Percentiles rank a stretch among this genome's conserved stretches.
Conservation (phyloP, 1,140 invertebrate species). For the Andricus grossulariae region DNA sequence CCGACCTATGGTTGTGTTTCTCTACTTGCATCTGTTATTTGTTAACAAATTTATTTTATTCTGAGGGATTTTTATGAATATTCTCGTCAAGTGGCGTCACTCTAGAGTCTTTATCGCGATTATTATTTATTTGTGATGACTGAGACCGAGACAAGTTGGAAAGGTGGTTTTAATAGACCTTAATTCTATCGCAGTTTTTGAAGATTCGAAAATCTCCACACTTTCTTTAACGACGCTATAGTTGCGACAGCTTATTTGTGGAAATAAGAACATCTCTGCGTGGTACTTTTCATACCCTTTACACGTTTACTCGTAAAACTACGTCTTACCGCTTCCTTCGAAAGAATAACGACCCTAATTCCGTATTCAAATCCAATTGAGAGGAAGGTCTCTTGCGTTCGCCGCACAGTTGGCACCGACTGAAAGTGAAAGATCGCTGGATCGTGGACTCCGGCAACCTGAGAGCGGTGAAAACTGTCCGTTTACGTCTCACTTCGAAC, state of each 20-base stretch:
- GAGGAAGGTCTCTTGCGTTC: constrained; percentile 45
- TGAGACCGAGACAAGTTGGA: no score
- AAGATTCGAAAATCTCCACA: no score
- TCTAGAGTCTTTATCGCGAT: no score
- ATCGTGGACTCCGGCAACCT: constrained; percentile 6
- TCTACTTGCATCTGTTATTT: no score
- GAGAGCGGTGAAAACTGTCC: constrained; percentile 13
- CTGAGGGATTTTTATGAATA: no score
- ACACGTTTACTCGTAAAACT: constrained; percentile 28
- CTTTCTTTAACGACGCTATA: neutral
- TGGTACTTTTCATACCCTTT: constrained; percentile 9
- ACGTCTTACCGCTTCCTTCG: constrained; percentile 27
- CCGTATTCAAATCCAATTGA: constrained; percentile 46
- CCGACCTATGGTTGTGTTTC: no score
- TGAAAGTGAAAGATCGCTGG: constrained; percentile 42
- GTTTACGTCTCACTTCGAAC: constrained; percentile 17
- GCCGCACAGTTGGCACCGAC: constrained; percentile 41
- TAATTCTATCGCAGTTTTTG: no score
- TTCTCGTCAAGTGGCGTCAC: no score
- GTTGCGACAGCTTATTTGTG: constrained; percentile 6
- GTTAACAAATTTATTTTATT: no score
- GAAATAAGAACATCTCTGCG: constrained; percentile 7
- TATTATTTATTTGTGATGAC: no score
- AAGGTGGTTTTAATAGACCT: no score
- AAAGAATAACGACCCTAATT: constrained; percentile 42